These are phyloP conservation scores for Esox masquinongy DNA, from an alignment of 2,797 vertebrate species.

Conservation along the genomic window DNA sequence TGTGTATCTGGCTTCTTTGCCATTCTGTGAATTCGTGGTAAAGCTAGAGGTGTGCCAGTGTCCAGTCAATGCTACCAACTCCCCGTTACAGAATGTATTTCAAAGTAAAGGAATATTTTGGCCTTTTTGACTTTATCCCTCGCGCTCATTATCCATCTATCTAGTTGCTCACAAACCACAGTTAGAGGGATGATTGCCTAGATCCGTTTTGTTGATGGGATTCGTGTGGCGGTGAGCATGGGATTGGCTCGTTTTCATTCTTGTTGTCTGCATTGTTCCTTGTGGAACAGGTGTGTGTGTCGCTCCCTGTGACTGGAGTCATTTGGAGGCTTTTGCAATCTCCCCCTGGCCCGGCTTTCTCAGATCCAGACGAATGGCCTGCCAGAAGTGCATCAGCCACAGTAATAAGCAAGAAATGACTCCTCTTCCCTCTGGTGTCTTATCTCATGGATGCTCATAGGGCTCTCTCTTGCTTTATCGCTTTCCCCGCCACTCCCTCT, in stretches of 20 bases:
- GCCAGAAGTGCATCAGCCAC: constrained; percentile 24
- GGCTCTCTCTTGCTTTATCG: background rate
- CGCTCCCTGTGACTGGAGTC: background rate
- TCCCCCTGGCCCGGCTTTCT: constrained; percentile 1
- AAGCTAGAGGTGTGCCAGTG: background rate
- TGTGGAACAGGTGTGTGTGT: background rate
- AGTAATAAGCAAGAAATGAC: constrained; percentile 46
- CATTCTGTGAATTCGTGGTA: background rate
- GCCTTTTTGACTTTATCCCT: background rate
- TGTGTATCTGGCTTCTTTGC: background rate
- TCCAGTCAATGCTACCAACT: background rate
- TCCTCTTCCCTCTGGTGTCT: constrained; percentile 24
- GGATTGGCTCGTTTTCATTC: constrained; percentile 17
- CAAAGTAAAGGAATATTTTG: background rate
- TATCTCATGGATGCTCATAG: background rate
- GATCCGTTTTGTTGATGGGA: background rate
- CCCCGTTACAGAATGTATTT: too few relatives aligned
- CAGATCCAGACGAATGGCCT: constrained; percentile 48
- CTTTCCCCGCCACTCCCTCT: too few relatives aligned
- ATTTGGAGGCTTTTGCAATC: constrained; percentile 26
- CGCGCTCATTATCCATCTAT: background rate
- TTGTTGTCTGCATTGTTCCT: constrained; percentile 3
- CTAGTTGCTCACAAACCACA: background rate
- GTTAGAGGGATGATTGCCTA: background rate
- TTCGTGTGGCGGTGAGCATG: background rate